Evolutionary conservation across 2,113 vertebrate species (phyloP).

Genomic region (Macrotis lagotis): DNA sequence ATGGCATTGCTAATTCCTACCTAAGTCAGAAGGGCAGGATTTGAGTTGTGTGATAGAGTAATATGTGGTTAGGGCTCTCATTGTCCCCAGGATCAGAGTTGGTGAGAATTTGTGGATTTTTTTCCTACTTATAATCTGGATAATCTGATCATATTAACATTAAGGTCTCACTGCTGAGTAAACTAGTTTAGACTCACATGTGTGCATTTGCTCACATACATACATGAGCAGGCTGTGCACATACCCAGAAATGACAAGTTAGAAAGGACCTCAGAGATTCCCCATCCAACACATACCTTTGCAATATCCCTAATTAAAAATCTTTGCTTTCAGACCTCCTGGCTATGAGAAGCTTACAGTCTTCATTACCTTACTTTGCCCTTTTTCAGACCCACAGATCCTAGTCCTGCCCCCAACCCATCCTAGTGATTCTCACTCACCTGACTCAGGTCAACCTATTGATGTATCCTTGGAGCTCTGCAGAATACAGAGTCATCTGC

Average conservation of each 20-base stretch:
- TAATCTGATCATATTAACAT: neutral
- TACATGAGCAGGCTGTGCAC: neutral
- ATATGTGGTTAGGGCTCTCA: neutral
- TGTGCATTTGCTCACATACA: neutral
- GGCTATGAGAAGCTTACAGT: neutral
- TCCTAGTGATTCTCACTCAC: neutral
- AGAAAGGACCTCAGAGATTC: neutral
- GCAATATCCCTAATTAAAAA: neutral
- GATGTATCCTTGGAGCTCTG: constrained; percentile 71
- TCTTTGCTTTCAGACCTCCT: neutral
- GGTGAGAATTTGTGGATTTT: neutral
- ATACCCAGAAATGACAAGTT: neutral
- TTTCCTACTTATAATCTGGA: neutral
- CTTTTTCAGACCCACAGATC: neutral
- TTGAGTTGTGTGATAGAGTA: neutral
- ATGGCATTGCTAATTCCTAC: neutral
- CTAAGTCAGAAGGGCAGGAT: neutral
- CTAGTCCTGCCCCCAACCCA: neutral
- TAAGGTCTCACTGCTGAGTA: neutral
- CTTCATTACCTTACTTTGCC: neutral
- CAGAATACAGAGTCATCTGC: constrained; percentile 63
- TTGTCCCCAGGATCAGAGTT: neutral
- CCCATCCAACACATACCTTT: neutral
- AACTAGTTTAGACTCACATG: neutral
- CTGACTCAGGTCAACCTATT: constrained; percentile 56